Percentiles rank a stretch among this genome's conserved stretches.
These are phyloP conservation scores for Drosophila jambulina DNA, from an alignment of 1,140 invertebrate species.

Conservation along the genomic window DNA sequence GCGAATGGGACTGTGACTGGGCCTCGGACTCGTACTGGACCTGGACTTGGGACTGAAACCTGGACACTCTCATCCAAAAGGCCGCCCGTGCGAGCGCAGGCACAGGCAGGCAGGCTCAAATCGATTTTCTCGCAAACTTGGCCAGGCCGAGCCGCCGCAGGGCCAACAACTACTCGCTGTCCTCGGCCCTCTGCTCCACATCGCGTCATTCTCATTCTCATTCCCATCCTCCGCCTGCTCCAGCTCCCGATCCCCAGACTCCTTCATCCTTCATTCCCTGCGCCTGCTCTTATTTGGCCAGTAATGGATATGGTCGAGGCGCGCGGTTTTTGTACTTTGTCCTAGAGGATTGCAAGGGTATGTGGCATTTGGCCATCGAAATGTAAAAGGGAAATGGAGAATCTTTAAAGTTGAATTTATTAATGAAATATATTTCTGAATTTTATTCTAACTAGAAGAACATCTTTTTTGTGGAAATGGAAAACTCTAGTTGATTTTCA, in stretches of 20 bases:
- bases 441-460: neutral
- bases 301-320: slow-evolving; percentile 57
- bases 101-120: slow-evolving; percentile 54
- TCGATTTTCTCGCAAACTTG: slow-evolving; percentile 82
- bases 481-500: too few relatives aligned
- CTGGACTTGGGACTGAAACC: slow-evolving; percentile 42
- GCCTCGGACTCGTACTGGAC: slow-evolving; percentile 27
- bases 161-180: slow-evolving; percentile 56
- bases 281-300: slow-evolving; percentile 31
- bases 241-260: slow-evolving; percentile 12
- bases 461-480: too few relatives aligned
- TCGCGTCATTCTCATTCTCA: slow-evolving; percentile 18
- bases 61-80: slow-evolving; percentile 55
- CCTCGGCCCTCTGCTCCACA: slow-evolving; percentile 44
- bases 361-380: slow-evolving; percentile 20
- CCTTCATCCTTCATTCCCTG: slow-evolving; percentile 17
- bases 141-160: slow-evolving; percentile 50
- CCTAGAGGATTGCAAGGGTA: slow-evolving; percentile 20
- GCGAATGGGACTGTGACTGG: slow-evolving; percentile 32
- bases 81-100: slow-evolving; percentile 50
- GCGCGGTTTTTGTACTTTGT: slow-evolving; percentile 47
- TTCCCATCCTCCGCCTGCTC: slow-evolving; percentile 5
- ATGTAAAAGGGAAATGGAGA: neutral
- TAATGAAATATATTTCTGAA: neutral
- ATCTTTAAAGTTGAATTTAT: neutral